phyloP scores from a whole-genome alignment of 2,888 invertebrate species.

The Mayetiola destructor region DNA sequence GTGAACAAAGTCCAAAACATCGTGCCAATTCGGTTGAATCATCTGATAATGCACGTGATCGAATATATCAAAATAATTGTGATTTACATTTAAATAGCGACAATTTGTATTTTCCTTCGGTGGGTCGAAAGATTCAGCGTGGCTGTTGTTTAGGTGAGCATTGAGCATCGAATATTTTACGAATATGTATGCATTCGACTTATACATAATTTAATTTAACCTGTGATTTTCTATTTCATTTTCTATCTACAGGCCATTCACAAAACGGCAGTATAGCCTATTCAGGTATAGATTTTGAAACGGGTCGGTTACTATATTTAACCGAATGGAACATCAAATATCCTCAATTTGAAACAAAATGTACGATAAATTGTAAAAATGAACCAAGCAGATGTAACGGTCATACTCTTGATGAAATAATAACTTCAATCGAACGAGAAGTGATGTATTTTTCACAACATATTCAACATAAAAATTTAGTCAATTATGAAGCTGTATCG shows the following conservation, averaged over 20 bases:
- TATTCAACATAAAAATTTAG: constrained; percentile 50
- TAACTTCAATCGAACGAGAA: constrained; percentile 55
- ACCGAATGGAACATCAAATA: constrained; percentile 58
- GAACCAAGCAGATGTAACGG: constrained; percentile 27
- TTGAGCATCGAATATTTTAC: constrained; percentile 22
- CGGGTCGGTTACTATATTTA: constrained; percentile 55
- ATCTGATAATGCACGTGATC: constrained; percentile 34
- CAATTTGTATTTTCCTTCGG: constrained; percentile 41
- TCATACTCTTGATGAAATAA: constrained; percentile 32
- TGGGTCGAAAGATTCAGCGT: constrained; percentile 49
- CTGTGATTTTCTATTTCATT: background rate
- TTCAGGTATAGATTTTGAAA: constrained; percentile 57
- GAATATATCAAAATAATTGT: constrained; percentile 30
- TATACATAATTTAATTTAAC: background rate
- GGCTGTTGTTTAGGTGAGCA: constrained; percentile 66
- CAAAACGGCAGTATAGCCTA: constrained; percentile 58
- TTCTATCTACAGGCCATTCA: constrained; percentile 47
- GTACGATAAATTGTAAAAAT: constrained; percentile 27
- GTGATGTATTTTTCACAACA: constrained; percentile 53
- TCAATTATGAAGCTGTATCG: constrained; percentile 62
- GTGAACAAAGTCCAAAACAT: constrained; percentile 31
- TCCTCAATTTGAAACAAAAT: constrained; percentile 31
- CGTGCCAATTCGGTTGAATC: constrained; percentile 39
- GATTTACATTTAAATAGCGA: constrained; percentile 41
- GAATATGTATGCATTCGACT: background rate